A percentile compares a stretch with the other conserved stretches of the same genome.
phyloP scores from a whole-genome alignment of 2,797 vertebrate genomes.

The Tympanoctomys barrerae region DNA sequence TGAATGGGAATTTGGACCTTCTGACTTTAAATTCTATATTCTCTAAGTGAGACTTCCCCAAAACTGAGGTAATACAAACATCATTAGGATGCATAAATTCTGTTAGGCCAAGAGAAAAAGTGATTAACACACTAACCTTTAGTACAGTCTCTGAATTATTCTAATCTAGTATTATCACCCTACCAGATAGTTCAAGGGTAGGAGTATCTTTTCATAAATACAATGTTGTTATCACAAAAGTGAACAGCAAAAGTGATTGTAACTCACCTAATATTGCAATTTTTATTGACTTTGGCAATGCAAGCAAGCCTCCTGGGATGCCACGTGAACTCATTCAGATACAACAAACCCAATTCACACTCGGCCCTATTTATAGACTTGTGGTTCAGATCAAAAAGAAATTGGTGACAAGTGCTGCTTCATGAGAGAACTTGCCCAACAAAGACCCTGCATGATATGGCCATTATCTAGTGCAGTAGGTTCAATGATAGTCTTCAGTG shows the following conservation, averaged over 20 bases:
- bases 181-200: not conserved
- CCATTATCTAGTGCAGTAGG: not conserved
- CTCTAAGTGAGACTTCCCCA: not conserved
- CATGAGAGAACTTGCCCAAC: not conserved
- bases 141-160: not conserved
- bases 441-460: not conserved
- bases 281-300: not conserved
- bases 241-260: not conserved
- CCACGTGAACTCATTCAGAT: not conserved
- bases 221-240: not conserved
- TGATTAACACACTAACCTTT: not conserved
- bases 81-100: not conserved
- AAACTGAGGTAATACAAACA: not conserved
- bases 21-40: not conserved
- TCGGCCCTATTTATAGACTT: not conserved
- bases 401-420: not conserved
- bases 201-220: not conserved
- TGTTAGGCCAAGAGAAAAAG: not conserved
- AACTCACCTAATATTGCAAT: not conserved
- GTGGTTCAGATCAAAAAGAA: not conserved
- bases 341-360: not conserved
- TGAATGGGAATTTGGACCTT: not conserved
- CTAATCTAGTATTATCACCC: not conserved
- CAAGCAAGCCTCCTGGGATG: not conserved
- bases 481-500: not conserved